phyloP scores from a whole-genome alignment of 2,113 vertebrate species.

The Embiotoca jacksoni region DNA sequence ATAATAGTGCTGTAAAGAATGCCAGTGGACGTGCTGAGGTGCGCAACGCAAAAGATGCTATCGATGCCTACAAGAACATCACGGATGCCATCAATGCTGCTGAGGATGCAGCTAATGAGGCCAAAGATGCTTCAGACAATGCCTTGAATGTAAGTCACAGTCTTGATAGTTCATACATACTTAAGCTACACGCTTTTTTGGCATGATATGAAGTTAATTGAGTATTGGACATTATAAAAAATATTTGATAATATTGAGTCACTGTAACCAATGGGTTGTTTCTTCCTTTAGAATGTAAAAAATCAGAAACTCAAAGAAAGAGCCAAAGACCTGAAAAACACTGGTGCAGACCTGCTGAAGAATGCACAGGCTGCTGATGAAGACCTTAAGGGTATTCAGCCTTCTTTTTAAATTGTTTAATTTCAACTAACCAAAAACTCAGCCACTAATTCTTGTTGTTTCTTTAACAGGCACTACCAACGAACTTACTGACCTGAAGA shows the following conservation, averaged over 20 bases:
- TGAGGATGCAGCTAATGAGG: conserved; percentile 89
- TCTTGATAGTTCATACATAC: not conserved
- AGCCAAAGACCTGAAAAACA: conserved; percentile 85
- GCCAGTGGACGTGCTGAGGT: conserved; percentile 86
- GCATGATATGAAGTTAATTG: not conserved
- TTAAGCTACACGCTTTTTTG: not conserved
- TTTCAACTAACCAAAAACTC: not conserved
- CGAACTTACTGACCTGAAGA: conserved; percentile 80
- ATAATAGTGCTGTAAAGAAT: conserved; percentile 86
- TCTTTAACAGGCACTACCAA: conserved; percentile 78
- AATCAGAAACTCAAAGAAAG: conserved; percentile 85
- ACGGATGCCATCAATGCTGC: conserved; percentile 91
- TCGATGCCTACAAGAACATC: conserved; percentile 93
- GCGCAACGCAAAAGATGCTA: conserved; percentile 89
- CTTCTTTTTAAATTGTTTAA: not conserved
- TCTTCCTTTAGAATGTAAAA: conserved; percentile 85
- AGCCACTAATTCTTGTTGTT: conserved; percentile 8
- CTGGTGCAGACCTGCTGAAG: conserved; percentile 78
- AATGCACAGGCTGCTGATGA: conserved; percentile 79
- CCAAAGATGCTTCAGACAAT: conserved; percentile 87
- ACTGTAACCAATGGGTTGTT: not conserved
- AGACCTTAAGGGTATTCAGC: conserved; percentile 84
- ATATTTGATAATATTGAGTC: not conserved
- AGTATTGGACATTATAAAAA: not conserved
- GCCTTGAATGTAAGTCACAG: conserved; percentile 84